Base-by-base conservation (phyloP, 1,140 invertebrate species). In the Probaryconus sp. region DNA sequence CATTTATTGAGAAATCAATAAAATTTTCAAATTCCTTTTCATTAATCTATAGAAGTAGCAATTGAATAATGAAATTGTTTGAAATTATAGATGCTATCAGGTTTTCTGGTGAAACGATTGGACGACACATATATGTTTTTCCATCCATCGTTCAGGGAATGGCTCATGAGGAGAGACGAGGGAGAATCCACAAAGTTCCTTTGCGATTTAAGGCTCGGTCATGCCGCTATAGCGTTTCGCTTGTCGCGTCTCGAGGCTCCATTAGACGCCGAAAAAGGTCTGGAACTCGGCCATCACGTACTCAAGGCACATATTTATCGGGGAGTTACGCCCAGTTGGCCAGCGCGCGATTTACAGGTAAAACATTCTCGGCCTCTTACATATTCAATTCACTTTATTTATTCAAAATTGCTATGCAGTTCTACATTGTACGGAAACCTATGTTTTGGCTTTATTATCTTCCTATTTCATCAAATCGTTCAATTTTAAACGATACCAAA, bases 81-180 rank as follows among this genome's bases (percentile, higher is more conserved):
- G 30, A 60, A 50, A 68, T 84, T 64, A 30, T 75, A 91, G 88
- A 89, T 92, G 56, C 90, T 96, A 6, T 91, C 93, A 45, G 94
- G 94, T 42, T 95, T 98, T 78, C 89, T 98, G 1, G 93, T 97
- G 47, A 95, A 96, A 81, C 89, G 96, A 33, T 89, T 94, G 50
- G 97, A 98, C 85, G 94, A 95, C 79, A 97, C 96, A 0, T 97
- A 96, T 86, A 97, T 98, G 95, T 97, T 98, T 83, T 97, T 98
- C 84, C 97, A 98, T 85, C 96, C 96, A 0, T 96, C 96, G 5
- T 96, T 98, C 85, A 94, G 97, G 88, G 97, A 98, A 88, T 98
- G 97, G 97, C 89, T 98, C 21, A 94, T 97, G 70, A 88, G 95
- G n/a, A 88, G 97, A 10, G 95, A 97, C 56, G 96, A 97, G 67